These are phyloP conservation scores for Parotia lawesii DNA, from an alignment of 2,113 vertebrate genomes.

Conservation along the genomic window DNA sequence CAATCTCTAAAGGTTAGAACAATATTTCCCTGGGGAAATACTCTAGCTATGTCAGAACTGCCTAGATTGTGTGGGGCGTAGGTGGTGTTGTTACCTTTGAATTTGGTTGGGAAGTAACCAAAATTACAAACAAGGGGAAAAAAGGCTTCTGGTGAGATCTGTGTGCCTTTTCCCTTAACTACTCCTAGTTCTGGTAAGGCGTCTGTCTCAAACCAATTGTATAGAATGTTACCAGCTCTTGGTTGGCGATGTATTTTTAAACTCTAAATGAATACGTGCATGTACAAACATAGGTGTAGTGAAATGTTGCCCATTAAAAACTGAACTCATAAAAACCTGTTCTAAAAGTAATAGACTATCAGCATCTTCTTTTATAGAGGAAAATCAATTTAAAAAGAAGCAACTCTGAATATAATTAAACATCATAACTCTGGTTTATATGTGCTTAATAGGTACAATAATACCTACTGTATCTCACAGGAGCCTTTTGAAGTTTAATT, in stretches of 20 bases:
- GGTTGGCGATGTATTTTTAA: not conserved
- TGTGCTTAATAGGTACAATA: conserved; percentile 58
- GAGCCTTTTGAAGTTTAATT: conserved; percentile 46
- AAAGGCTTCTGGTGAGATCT: not conserved
- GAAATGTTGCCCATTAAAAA: conserved; percentile 49
- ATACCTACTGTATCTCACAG: conserved; percentile 46
- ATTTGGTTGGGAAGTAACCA: not conserved
- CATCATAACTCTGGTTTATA: conserved; percentile 39
- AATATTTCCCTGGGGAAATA: not conserved
- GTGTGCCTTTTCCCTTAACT: not conserved
- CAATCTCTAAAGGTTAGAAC: not conserved
- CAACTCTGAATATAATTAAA: conserved; percentile 48
- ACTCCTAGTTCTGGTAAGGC: not conserved
- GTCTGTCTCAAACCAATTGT: not conserved
- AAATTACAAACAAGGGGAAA: not conserved
- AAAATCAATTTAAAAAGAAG: conserved; percentile 48
- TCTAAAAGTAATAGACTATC: conserved; percentile 38
- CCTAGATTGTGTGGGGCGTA: not conserved
- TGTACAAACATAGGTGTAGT: not conserved
- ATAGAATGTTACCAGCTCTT: not conserved
- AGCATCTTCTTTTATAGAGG: conserved; percentile 35
- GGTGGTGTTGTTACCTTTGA: not conserved
- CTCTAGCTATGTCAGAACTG: not conserved
- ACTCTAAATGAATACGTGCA: not conserved
- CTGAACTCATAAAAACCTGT: conserved; percentile 28